Evolutionary conservation across 1,140 invertebrate genomes (phyloP).

Genomic region (Formica exsecta): DNA sequence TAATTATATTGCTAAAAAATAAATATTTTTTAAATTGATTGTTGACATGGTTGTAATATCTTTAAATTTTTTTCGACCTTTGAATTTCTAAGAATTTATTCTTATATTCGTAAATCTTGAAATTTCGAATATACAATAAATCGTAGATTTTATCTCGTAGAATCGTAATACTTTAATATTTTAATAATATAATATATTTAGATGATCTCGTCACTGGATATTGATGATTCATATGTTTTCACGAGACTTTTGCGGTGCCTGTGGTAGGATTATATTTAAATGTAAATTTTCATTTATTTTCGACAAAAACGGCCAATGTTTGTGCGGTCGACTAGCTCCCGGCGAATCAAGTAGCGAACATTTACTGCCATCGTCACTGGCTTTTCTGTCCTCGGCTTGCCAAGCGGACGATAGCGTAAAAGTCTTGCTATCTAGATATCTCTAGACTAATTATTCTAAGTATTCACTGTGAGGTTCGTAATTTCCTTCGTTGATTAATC

Average conservation of each 20-base stretch:
- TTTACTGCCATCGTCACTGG: constrained; percentile 74
- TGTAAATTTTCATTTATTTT: neutral
- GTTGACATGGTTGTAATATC: neutral
- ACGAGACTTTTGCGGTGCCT: neutral
- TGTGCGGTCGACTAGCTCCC: constrained; percentile 5
- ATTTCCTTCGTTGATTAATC: constrained; percentile 39
- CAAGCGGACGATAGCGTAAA: constrained; percentile 63
- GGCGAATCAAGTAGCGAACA: constrained; percentile 40
- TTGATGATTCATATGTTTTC: neutral
- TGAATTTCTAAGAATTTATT: neutral
- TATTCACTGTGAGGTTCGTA: constrained; percentile 11
- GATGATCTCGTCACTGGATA: neutral
- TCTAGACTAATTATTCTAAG: constrained; percentile 34
- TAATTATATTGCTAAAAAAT: neutral
- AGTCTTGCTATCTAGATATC: constrained; percentile 46
- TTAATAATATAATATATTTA: neutral
- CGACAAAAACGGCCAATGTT: neutral
- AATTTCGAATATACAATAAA: neutral
- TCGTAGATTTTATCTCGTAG: neutral
- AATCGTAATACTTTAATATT: neutral
- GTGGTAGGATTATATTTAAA: neutral
- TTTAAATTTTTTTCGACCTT: neutral
- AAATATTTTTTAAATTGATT: neutral
- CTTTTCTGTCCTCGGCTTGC: constrained; percentile 67
- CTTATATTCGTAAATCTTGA: neutral